phyloP scores from a whole-genome alignment of 92 coral and sea anemone genomes.

The Porites cylindrica region DNA sequence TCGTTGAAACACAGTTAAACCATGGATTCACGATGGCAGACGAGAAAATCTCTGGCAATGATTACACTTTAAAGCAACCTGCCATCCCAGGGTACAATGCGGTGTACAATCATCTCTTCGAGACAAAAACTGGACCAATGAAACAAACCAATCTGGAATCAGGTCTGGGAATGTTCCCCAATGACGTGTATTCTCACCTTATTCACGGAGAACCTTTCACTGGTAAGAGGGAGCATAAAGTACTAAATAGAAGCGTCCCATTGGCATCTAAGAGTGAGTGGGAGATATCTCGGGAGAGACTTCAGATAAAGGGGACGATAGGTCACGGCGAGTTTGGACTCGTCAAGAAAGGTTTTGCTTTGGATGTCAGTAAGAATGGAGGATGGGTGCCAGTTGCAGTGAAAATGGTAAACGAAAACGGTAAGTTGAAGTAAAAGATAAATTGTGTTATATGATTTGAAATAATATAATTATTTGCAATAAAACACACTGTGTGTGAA shows the following conservation, averaged over 20 bases:
- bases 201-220: not conserved
- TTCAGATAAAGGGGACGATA: conserved; percentile 13
- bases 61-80: not conserved
- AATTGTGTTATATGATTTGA: not conserved
- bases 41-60: not conserved
- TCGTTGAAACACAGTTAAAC: conserved; percentile 22
- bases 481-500: too few species aligned
- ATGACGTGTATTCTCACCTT: conserved; percentile 25
- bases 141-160: conserved; percentile 1
- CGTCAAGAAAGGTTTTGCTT: conserved; percentile 31
- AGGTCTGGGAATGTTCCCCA: conserved; percentile 5
- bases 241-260: not conserved
- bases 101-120: conserved; percentile 19
- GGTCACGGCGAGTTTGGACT: conserved; percentile 41
- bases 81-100: not conserved
- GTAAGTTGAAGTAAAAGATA: not conserved
- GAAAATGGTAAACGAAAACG: conserved; percentile 28
- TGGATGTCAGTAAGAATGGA: conserved; percentile 19
- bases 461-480: too few species aligned
- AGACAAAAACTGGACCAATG: conserved; percentile 5
- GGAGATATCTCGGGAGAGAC: conserved; percentile 35
- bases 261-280: conserved; percentile 4
- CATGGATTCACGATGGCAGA: conserved; percentile 19
- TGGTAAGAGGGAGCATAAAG: not conserved
- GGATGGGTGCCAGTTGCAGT: conserved; percentile 43